Evolutionary conservation across 2,888 invertebrate species (phyloP).

Genomic region (Philonicus albiceps): DNA sequence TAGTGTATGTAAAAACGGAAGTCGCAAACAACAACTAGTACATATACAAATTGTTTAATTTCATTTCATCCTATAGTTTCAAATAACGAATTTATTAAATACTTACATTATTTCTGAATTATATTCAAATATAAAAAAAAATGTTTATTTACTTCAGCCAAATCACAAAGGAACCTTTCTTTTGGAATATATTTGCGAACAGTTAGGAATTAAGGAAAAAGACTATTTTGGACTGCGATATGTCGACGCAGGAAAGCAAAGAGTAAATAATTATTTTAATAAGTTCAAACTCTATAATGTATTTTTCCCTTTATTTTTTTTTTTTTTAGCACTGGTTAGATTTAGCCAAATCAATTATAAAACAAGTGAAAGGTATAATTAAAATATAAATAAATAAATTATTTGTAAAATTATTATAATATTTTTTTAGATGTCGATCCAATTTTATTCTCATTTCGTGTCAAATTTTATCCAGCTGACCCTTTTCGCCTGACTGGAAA

Average conservation of each 20-base stretch:
- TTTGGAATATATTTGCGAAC: constrained; percentile 88
- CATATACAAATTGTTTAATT: too few species aligned
- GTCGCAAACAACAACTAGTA: too few species aligned
- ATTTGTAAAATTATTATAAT: constrained; percentile 16
- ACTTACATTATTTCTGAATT: too few species aligned
- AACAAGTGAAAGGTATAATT: constrained; percentile 88
- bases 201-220: constrained; percentile 88
- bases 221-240: constrained; percentile 94
- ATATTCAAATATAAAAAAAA: background rate
- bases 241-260: constrained; percentile 86
- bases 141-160: constrained; percentile 67
- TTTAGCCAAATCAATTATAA: constrained; percentile 85
- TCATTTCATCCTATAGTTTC: too few species aligned
- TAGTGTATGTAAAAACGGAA: too few species aligned
- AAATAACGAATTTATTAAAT: too few species aligned
- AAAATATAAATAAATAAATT: background rate
- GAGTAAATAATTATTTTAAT: constrained; percentile 70
- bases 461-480: constrained; percentile 97
- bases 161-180: constrained; percentile 90
- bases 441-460: constrained; percentile 92
- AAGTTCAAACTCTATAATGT: background rate
- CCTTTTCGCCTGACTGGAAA: constrained; percentile 92
- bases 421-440: constrained; percentile 81
- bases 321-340: constrained; percentile 89
- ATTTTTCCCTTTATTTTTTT: background rate